Evolutionary conservation across 2,888 invertebrate genomes (phyloP).

Genomic region (Eristalis pertinax): DNA sequence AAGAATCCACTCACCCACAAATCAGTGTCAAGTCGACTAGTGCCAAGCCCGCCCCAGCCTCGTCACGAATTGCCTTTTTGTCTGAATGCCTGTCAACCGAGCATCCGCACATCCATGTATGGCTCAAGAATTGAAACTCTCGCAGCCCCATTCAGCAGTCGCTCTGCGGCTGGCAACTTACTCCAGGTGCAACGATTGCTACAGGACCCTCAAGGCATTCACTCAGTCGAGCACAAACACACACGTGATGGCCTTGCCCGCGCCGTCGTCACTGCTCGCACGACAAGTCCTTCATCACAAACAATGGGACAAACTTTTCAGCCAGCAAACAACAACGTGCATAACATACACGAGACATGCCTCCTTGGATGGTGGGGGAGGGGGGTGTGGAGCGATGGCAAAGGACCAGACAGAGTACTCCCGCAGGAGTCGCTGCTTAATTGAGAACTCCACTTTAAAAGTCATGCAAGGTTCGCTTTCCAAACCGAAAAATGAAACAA

Average conservation of each 20-base stretch:
- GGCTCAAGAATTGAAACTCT: constrained; percentile 19
- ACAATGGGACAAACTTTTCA: constrained; percentile 53
- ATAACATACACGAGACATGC: background rate
- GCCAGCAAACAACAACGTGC: constrained; percentile 9
- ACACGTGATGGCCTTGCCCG: constrained; percentile 46
- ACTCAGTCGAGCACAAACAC: constrained; percentile 15
- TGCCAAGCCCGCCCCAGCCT: constrained; percentile 16
- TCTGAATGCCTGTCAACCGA: constrained; percentile 51
- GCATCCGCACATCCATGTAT: constrained; percentile 16
- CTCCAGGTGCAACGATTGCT: constrained; percentile 61
- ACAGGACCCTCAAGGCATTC: constrained; percentile 38
- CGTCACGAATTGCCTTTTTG: constrained; percentile 53
- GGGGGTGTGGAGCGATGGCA: constrained; percentile 4
- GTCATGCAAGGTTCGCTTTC: constrained; percentile 41
- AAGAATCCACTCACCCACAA: constrained; percentile 43
- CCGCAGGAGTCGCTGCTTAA: constrained; percentile 54
- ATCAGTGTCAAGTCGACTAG: constrained; percentile 65
- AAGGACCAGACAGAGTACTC: constrained; percentile 16
- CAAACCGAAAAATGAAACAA: background rate
- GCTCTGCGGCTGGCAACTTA: constrained; percentile 21
- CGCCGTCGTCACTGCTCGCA: background rate
- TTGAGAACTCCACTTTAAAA: constrained; percentile 64
- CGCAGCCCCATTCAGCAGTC: background rate
- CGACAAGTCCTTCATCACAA: constrained; percentile 41
- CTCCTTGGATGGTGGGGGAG: background rate